Evolutionary conservation across 2,888 invertebrate species (phyloP), one percentile per base, ranked within the genome.

Genomic region (Pegoplata infirma): DNA sequence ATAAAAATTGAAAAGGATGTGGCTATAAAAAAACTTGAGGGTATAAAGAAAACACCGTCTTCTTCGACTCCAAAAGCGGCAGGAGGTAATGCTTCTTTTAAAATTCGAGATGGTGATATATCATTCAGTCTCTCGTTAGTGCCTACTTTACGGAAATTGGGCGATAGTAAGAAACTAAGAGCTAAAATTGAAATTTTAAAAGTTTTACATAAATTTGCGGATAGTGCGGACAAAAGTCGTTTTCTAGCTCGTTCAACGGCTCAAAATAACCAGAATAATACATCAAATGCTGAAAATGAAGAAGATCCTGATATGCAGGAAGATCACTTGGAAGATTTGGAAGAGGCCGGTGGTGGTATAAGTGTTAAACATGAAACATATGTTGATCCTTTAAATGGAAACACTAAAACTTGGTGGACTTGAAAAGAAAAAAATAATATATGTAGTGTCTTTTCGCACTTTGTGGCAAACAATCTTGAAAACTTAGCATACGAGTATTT

Each of bases 361-460:
- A 71, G 28, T 55, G 53, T 79, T 21, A 79, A 79, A 53, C 61
- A 63, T 53, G 79, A 75, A n/a, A 12, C 36, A 4, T 19, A 55
- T 36, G 56, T 63, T 28, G 79, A 79, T 68, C 75, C 79, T 5
- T 21, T 79, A 21, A 40, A 75, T 17, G 56, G 56, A 7, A 75
- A 75, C 21, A 75, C 63, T 0, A 79, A 79, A 67, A 19, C 51
- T 1, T 79, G 79, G 79, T 79, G 79, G 79, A 75, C 75, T 25
- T 75, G n/a, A n/a, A 71, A 56, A 23, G 5, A 28, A 28, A 4
- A 28, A 28, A 7, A 28, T 28, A 28, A 28, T 5, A 28, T 7
- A 28, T n/a, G 2, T 28, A 7, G 28, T 28, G 2, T 28, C 28
- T 28, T 28, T 28, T n/a, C n/a, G n/a, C n/a, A n/a, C n/a, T n/a